Conservation (phyloP, 2,888 invertebrate genomes). For the Ormyrus rosae region DNA sequence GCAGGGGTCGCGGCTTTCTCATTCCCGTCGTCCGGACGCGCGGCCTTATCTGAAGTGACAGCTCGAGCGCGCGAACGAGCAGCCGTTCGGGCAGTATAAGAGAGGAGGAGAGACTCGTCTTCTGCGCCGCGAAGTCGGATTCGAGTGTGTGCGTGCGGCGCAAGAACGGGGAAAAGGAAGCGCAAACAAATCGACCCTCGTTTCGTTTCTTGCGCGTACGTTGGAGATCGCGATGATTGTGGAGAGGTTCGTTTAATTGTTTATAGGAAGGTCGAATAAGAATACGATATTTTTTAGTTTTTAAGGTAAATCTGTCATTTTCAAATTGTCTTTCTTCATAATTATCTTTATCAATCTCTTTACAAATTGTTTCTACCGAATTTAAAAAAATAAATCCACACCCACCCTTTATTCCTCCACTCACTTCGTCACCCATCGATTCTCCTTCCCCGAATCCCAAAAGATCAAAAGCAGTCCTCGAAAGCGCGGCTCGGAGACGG, state of each 20-base stretch:
- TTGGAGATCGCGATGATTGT: neutral
- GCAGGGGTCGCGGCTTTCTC: slow-evolving; percentile 17
- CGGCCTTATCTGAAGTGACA: slow-evolving; percentile 34
- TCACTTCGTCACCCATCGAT: too few relatives aligned
- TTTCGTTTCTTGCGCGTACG: neutral
- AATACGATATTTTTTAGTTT: too few relatives aligned
- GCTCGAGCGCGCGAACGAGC: slow-evolving; percentile 5
- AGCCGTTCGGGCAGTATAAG: neutral
- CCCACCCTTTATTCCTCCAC: too few relatives aligned
- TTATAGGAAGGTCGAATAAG: too few relatives aligned
- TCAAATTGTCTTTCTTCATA: too few relatives aligned
- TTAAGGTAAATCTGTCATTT: too few relatives aligned
- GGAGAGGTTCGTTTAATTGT: neutral
- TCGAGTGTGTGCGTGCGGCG: neutral
- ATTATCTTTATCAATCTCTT: too few relatives aligned
- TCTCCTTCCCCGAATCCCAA: too few relatives aligned
- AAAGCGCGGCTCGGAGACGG: neutral
- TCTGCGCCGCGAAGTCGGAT: neutral
- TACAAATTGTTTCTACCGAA: too few relatives aligned
- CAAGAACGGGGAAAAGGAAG: too few relatives aligned
- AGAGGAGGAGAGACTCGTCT: neutral
- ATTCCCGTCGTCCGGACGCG: slow-evolving; percentile 23
- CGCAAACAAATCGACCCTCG: neutral
- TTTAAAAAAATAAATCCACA: too few relatives aligned
- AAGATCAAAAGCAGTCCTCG: neutral